Base-by-base conservation (phyloP, 1,140 invertebrate species). In the Drosophila prosaltans region DNA sequence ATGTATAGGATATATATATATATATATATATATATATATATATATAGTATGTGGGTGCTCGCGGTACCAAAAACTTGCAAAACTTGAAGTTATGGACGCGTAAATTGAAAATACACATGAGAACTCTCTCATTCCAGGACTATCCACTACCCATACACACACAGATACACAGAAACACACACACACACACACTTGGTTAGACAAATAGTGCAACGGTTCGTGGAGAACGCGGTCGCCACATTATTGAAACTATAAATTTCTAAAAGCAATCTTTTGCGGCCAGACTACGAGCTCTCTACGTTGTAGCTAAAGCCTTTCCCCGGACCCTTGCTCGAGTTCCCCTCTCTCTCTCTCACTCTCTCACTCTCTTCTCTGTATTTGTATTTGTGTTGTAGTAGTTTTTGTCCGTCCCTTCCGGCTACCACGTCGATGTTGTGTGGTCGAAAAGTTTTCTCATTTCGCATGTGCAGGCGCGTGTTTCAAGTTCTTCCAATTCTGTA, bases 201-300 rank as follows among this genome's bases (percentile, higher is more conserved):
- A 78, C 69, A 65, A 64, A 79, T 77, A 71, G 68, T 74, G 80
- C 77, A 78, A 76, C 77, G 74, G 69, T 69, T 72, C 59, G 69
- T 67, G 66, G 58, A 77, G 36, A 45, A 64, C 74, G 75, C 69
- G 76, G 77, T 68, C 75, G 75, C 69, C 84, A 88, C 84, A 88
- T 88, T 88, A 88, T 88, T 88, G 84, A 88, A 88, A 88, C 84
- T 88, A 88, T 88, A 88, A 88, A 88, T 88, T 88, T 89, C 77
- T 84, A 71, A 82, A 77, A 88, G 84, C 84, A 89, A 88, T 88
- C 84, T 88, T 88, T 86, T 86, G 83, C 76, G 83, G 83, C 80
- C 84, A 86, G 83, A 86, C 83, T 79, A 54, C 61, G 16, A 64
- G 41, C 72, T 36, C 30, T 39, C 30, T 39, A 41, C 39, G 48